Evolutionary conservation across 2,113 vertebrate species (phyloP).

Genomic region (Sceloporus undulatus): DNA sequence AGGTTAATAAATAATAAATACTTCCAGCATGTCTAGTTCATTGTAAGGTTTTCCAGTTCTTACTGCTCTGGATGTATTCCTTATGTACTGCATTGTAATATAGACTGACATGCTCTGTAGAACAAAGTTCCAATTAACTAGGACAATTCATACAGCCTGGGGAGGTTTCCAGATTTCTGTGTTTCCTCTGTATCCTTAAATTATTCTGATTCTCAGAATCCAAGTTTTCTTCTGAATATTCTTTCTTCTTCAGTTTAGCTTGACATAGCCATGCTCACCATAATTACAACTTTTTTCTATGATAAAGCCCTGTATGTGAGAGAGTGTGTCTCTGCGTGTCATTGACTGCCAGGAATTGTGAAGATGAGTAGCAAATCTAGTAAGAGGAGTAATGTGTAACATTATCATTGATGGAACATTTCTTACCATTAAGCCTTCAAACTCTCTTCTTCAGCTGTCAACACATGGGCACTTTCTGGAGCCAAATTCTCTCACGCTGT

Average conservation of each 20-base stretch:
- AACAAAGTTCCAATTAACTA: slow-evolving; percentile 27
- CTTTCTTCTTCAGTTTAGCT: slow-evolving; percentile 9
- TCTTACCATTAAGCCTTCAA: slow-evolving; percentile 86
- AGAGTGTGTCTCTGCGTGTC: slow-evolving; percentile 17
- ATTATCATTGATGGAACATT: slow-evolving; percentile 81
- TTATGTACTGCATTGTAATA: neutral
- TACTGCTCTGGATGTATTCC: neutral
- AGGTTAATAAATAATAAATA: neutral
- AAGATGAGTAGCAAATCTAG: slow-evolving; percentile 80
- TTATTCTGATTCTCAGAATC: slow-evolving; percentile 5
- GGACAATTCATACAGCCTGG: neutral
- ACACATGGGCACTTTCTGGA: slow-evolving; percentile 88
- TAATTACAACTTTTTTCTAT: neutral
- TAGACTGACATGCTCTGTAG: neutral
- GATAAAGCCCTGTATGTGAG: neutral
- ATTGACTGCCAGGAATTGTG: slow-evolving; percentile 78
- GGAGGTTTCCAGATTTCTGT: slow-evolving; percentile 8
- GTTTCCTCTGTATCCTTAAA: slow-evolving; percentile 3
- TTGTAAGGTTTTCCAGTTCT: neutral
- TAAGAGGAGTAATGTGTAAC: slow-evolving; percentile 77
- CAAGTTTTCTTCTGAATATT: slow-evolving; percentile 24
- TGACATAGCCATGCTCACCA: neutral
- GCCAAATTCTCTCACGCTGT: slow-evolving; percentile 88
- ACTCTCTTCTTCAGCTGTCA: slow-evolving; percentile 92
- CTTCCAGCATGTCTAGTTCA: neutral